Evolutionary conservation across 2,888 invertebrate genomes (phyloP).

Genomic region (Nomada goodeniana): DNA sequence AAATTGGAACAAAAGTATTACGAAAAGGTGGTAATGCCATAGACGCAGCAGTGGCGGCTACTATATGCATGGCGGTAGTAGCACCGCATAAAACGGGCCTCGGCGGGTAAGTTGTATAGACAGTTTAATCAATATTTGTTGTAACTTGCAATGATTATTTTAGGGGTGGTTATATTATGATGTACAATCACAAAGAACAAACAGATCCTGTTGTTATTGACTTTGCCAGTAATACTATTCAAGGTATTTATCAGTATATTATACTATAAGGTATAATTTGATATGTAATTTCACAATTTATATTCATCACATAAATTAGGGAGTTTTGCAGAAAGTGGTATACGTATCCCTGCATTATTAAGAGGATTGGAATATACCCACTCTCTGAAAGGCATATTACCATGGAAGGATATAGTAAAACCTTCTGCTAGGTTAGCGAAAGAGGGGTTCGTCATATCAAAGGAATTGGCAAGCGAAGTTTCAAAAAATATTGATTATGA

Average conservation of each 20-base stretch:
- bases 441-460: constrained; percentile 85
- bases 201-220: constrained; percentile 86
- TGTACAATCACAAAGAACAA: constrained; percentile 89
- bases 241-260: constrained; percentile 67
- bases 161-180: constrained; percentile 90
- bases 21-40: constrained; percentile 90
- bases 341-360: constrained; percentile 86
- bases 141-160: constrained; percentile 63
- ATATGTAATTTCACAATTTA: constrained; percentile 1
- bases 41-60: constrained; percentile 91
- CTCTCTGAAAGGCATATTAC: constrained; percentile 85
- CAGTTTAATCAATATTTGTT: constrained; percentile 21
- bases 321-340: constrained; percentile 56
- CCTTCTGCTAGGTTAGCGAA: constrained; percentile 87
- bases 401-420: constrained; percentile 87
- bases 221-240: constrained; percentile 84
- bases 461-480: constrained; percentile 84
- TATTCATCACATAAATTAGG: constrained; percentile 48
- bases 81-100: constrained; percentile 90
- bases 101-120: constrained; percentile 88
- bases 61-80: constrained; percentile 90
- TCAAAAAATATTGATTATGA: constrained; percentile 80
- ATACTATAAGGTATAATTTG: background rate
- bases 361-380: constrained; percentile 87
- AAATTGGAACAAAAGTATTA: constrained; percentile 89